phyloP scores from a whole-genome alignment of 2,797 vertebrate species.

The Peromyscus attwateri region DNA sequence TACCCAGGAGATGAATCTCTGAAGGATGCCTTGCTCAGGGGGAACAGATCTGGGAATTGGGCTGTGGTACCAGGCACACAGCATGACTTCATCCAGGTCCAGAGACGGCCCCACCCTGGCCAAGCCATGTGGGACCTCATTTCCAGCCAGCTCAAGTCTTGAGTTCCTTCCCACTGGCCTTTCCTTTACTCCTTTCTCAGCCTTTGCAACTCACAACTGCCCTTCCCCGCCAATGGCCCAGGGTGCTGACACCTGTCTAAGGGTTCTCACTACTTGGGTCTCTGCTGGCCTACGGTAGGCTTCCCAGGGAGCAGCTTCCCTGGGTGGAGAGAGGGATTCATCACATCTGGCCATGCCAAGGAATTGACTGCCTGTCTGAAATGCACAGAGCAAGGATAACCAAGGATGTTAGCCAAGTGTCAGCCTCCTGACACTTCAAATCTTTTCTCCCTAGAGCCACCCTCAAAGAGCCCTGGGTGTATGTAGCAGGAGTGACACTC shows the following conservation, averaged over 20 bases:
- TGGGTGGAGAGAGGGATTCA: neutral
- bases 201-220: neutral
- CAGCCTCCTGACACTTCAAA: neutral
- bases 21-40: neutral
- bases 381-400: neutral
- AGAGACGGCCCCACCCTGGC: neutral
- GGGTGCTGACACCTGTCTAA: neutral
- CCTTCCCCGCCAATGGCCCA: neutral
- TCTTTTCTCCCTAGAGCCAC: neutral
- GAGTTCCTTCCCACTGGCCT: neutral
- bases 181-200: neutral
- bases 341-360: neutral
- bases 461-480: neutral
- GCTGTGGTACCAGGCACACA: neutral
- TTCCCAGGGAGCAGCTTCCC: neutral
- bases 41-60: neutral
- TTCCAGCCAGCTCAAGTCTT: constrained; percentile 1
- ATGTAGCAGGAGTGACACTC: neutral
- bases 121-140: neutral
- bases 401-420: neutral
- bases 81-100: neutral
- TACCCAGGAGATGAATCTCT: neutral
- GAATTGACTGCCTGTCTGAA: neutral
- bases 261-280: neutral
- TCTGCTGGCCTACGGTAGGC: neutral